Evolutionary conservation across 2,888 invertebrate genomes (phyloP), one percentile per base, ranked within the genome.

Genomic region (Parapristionchus giblindavisi): DNA sequence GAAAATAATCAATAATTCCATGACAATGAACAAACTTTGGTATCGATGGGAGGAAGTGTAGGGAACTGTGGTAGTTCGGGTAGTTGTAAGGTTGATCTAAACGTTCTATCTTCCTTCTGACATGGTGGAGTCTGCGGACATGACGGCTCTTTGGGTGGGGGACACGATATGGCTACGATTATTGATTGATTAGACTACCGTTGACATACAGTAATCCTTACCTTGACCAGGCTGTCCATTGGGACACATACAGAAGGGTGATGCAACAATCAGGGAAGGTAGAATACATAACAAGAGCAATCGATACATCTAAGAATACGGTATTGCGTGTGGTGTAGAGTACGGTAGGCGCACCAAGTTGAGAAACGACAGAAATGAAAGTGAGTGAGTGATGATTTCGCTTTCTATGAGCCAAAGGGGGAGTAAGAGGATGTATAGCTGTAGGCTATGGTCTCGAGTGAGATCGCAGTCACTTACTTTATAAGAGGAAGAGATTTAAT

Each of bases 241-340:
- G 8, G 70, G 70, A 21, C 70, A 71, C 70, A 71, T 71, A 40
- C 70, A 71, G 40, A 71, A 71, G 14, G 70, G 70, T 11, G 40
- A 38, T 29, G 70, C 70, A 32, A 56, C 21, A 27, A 48, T 56
- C 29, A 71, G 27, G 56, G 70, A 27, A 71, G 48, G 54, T 32
- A 71, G 21, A 11, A 56, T 29, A 3, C 36, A 36, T 32, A 71
- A 56, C 24, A 51, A 24, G 34, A 68, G 34, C 36, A 52, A 68
- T 32, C 68, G 68, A 51, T 52, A 52, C 63, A 40, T 43, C 29
- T 29, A 6, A 29, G 21, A 29, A 29, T 43, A 65, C 63, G 36
- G 61, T 61, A 38, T 8, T 40, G 3, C 21, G 29, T 11, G 3
- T n/a, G n/a, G n/a, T n/a, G n/a, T n/a, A n/a, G n/a, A n/a, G n/a